phyloP scores from a whole-genome alignment of 2,797 vertebrate genomes.

The Premnoplex brunnescens region DNA sequence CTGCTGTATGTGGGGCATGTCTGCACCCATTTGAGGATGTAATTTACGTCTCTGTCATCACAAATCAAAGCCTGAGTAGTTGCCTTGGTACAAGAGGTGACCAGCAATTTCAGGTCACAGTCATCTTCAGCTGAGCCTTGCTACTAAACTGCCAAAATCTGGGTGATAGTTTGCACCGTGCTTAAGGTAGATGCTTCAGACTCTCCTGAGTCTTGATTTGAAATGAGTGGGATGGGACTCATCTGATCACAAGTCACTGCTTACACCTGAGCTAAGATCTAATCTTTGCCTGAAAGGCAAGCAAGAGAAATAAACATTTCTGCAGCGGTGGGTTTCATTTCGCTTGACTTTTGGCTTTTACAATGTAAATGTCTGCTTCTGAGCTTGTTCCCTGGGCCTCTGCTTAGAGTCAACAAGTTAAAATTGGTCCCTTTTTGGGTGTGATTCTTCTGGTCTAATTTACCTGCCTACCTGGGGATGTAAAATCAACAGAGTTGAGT shows the following conservation, averaged over 20 bases:
- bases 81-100: not conserved
- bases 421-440: not conserved
- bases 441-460: not conserved
- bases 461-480: not conserved
- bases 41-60: not conserved
- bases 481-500: not conserved
- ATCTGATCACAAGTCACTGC: not conserved
- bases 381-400: not conserved
- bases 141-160: not conserved
- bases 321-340: not conserved
- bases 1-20: not conserved
- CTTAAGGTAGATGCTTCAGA: not conserved
- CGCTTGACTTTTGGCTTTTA: not conserved
- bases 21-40: not conserved
- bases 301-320: not conserved
- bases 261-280: not conserved
- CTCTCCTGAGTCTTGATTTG: not conserved
- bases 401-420: not conserved
- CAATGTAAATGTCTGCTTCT: conserved; percentile 9
- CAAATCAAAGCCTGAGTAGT: not conserved
- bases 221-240: not conserved
- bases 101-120: not conserved
- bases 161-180: not conserved
- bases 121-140: not conserved
- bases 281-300: not conserved